These are phyloP conservation scores for Geococcyx californianus DNA, from an alignment of 2,113 vertebrate genomes.

Conservation along the genomic window DNA sequence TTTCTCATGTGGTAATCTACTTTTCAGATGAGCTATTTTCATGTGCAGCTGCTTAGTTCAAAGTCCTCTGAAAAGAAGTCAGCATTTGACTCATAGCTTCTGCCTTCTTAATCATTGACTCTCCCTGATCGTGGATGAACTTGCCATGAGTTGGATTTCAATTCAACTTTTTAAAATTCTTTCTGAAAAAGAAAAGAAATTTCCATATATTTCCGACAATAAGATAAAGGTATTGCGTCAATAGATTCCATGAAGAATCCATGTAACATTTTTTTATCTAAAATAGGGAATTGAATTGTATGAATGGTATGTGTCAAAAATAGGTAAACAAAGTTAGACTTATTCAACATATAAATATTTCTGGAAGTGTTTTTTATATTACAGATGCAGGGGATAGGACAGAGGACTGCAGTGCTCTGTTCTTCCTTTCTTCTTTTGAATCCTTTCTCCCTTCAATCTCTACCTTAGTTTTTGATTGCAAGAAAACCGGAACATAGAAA, in stretches of 20 bases:
- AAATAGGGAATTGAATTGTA: background rate
- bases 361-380: background rate
- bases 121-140: background rate
- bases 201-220: background rate
- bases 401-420: background rate
- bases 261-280: background rate
- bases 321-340: background rate
- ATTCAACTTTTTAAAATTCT: background rate
- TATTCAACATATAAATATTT: background rate
- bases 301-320: background rate
- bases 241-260: background rate
- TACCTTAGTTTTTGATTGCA: background rate
- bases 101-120: background rate
- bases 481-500: background rate
- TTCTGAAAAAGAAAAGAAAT: background rate
- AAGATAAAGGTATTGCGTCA: background rate
- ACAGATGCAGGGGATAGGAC: background rate
- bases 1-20: background rate
- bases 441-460: background rate
- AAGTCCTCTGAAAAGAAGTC: background rate
- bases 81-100: background rate
- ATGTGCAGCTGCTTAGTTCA: background rate
- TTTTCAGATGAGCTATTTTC: background rate
- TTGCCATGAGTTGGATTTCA: background rate
- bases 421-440: background rate